Base-by-base conservation (phyloP, 2,888 invertebrate genomes). In the Drosophila hamatofila region DNA sequence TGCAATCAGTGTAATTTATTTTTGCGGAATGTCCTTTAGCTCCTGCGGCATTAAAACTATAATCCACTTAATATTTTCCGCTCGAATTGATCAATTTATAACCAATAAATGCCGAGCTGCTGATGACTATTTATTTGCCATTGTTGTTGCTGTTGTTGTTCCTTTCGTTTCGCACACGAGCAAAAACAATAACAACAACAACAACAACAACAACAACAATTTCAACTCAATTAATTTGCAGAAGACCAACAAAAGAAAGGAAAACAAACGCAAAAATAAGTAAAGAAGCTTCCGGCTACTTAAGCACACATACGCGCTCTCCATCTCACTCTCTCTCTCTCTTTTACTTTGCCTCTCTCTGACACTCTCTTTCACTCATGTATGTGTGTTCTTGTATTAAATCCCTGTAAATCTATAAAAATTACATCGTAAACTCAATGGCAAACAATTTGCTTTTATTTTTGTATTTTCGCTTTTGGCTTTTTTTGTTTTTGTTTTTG, bases 21-120 rank as follows among this genome's bases (percentile, higher is more conserved):
- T 71, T 69, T 60, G 48, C 60, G 42, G 56, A 68, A 56, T 74
- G 72, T 78, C 77, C 77, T 64, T 62, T 69, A 44, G 41, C 37
- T 44, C 30, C 25, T 51, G 48, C 27, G 33, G 72, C 83, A 86
- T 90, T 90, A 80, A 88, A 90, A 89, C 85, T 83, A 83, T 90
- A 85, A 85, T 89, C 85, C 85, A 85, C 89, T 85, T 90, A 78
- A 89, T 85, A 90, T 85, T 85, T 85, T 81, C 73, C 85, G 89
- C 75, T 70, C 61, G 81, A 87, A 78, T 74, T 83, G 89, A 63
- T 87, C 88, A 83, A 90, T 85, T 83, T 90, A 90, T 90, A 89
- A 89, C 81, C 89, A 89, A 90, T 85, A 90, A 83, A 88, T 72
- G 87, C 81, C 69, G 71, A 74, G 89, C 88, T 61, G 86, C 72